Conservation (phyloP, 2,113 vertebrate genomes). For the human region GRCh38 chr3:158153501-158154000, state of each 20-base stretch:
- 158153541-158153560: conserved; percentile 25
- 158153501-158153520: conserved; percentile 38
- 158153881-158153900: conserved; percentile 27
- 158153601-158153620: background rate
- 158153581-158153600: conserved; percentile 25
- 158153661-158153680: background rate
- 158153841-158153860: conserved; percentile 7
- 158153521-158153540: conserved; percentile 34
- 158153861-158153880: background rate
- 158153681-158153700: background rate
- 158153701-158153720: conserved; percentile 13
- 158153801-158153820: conserved; percentile 30
- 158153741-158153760: background rate
- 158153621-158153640: background rate
- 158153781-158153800: background rate
- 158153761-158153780: conserved; percentile 27
- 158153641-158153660: background rate
- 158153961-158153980: background rate
- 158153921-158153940: conserved; percentile 21
- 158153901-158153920: background rate
- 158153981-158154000: conserved; percentile 6
- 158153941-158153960: background rate
- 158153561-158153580: background rate
- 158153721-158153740: background rate
- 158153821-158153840: background rate